Conservation (phyloP, 2,797 vertebrate species). For the Tenualosa ilisha region DNA sequence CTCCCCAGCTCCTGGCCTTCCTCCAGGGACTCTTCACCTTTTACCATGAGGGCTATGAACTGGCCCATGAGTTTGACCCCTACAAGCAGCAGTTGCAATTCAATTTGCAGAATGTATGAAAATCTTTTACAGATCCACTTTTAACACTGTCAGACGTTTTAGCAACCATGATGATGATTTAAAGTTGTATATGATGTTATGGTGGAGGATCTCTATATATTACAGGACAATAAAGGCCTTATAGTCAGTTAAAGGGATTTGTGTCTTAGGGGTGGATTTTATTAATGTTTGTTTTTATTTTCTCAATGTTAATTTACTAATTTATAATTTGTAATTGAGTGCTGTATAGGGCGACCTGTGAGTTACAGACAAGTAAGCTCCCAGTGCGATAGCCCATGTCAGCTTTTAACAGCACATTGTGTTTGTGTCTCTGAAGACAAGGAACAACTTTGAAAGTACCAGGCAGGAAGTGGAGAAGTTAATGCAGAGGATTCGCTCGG, state of each 20-base stretch:
- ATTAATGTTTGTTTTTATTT: neutral
- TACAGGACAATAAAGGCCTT: neutral
- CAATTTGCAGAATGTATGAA: slow-evolving; percentile 96
- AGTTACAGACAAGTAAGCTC: neutral
- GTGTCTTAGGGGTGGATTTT: neutral
- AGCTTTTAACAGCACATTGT: neutral
- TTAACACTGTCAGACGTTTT: neutral
- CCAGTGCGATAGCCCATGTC: neutral
- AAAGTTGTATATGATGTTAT: neutral
- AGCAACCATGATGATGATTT: neutral
- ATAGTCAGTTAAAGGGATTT: neutral
- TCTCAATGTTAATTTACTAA: neutral
- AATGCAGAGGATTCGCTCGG: slow-evolving; percentile 95
- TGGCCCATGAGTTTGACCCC: slow-evolving; percentile 94
- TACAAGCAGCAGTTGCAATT: slow-evolving; percentile 98
- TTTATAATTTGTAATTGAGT: neutral
- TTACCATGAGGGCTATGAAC: slow-evolving; percentile 97
- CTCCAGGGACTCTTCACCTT: slow-evolving; percentile 97
- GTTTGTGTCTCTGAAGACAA: slow-evolving; percentile 76
- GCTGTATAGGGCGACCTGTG: neutral
- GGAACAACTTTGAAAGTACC: slow-evolving; percentile 98
- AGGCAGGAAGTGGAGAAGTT: slow-evolving; percentile 93
- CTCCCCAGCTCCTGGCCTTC: slow-evolving; percentile 90
- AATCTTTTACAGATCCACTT: neutral
- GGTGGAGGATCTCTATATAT: neutral